Percentiles rank a stretch among this genome's conserved stretches.
Conservation (phyloP, 2,797 vertebrate species). For the Pogoniulus pusillus region DNA sequence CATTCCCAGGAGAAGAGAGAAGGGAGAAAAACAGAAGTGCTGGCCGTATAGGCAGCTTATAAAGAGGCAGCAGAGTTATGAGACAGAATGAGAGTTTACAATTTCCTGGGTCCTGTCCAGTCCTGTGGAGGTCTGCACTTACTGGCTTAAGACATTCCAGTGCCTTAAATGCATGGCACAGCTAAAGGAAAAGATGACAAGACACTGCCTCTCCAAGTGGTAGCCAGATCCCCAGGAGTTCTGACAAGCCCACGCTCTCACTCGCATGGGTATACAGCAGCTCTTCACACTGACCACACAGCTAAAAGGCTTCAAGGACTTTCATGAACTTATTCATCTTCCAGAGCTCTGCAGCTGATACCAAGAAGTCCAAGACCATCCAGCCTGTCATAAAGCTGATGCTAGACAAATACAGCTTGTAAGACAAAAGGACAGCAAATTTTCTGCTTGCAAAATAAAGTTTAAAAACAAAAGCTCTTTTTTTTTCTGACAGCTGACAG, state of each 20-base stretch:
- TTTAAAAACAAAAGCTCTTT: neutral
- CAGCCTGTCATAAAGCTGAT: neutral
- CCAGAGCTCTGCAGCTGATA: neutral
- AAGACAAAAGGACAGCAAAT: neutral
- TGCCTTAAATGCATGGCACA: neutral
- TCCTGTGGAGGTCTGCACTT: too few species aligned
- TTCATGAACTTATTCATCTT: constrained; percentile 25
- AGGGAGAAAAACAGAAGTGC: too few species aligned
- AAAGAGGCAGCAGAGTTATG: too few species aligned
- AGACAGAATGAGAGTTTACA: too few species aligned
- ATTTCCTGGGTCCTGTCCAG: too few species aligned
- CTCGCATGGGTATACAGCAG: neutral
- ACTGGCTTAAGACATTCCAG: too few species aligned
- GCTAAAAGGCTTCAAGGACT: neutral
- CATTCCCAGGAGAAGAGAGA: too few species aligned
- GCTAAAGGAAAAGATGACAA: neutral
- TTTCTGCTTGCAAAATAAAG: constrained; percentile 6
- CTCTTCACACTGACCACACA: neutral
- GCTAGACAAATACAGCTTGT: constrained; percentile 6
- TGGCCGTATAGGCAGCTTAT: too few species aligned
- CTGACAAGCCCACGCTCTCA: neutral
- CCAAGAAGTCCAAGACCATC: neutral
- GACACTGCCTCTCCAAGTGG: neutral
- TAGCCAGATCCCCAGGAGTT: neutral
- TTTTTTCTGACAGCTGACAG: neutral